phyloP scores from a whole-genome alignment of 2,888 invertebrate genomes.

The Hypomecis atomaria region DNA sequence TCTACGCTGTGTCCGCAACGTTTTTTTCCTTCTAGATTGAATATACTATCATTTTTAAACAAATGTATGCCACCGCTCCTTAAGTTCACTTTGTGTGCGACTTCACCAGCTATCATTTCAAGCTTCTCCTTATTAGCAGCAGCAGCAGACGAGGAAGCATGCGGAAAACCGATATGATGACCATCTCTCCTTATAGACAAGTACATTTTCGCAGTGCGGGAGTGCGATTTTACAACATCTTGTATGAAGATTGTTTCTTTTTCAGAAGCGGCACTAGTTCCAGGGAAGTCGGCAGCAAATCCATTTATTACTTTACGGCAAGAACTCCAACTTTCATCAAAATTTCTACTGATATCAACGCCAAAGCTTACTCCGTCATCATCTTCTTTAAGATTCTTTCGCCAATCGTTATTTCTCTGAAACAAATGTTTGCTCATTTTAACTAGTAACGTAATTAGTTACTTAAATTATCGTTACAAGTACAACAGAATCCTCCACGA shows the following conservation, averaged over 20 bases:
- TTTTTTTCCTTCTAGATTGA: slow-evolving; percentile 55
- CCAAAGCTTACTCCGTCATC: slow-evolving; percentile 56
- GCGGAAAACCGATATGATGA: slow-evolving; percentile 86
- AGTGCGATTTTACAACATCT: slow-evolving; percentile 79
- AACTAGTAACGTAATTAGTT: no score
- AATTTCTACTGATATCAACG: slow-evolving; percentile 72
- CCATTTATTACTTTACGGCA: slow-evolving; percentile 53
- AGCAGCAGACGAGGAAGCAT: slow-evolving; percentile 74
- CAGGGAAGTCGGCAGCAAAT: slow-evolving; percentile 79
- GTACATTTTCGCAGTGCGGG: slow-evolving; percentile 84
- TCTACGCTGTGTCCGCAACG: slow-evolving; percentile 76
- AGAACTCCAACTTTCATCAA: slow-evolving; percentile 62
- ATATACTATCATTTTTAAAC: slow-evolving; percentile 64
- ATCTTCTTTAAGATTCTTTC: slow-evolving; percentile 60
- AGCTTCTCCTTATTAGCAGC: slow-evolving; percentile 38
- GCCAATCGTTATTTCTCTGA: slow-evolving; percentile 56
- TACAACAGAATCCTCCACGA: no score
- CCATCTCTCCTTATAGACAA: slow-evolving; percentile 90
- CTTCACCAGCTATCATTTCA: slow-evolving; percentile 54
- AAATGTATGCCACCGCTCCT: slow-evolving; percentile 59
- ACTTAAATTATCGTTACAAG: no score
- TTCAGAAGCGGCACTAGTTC: slow-evolving; percentile 85
- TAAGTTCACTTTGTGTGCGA: slow-evolving; percentile 65
- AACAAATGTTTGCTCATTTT: slow-evolving; percentile 9
- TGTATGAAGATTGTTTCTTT: slow-evolving; percentile 86